Percentiles rank a stretch among this genome's conserved stretches.
phyloP scores from a whole-genome alignment of 1,140 invertebrate species.

The Geopemphigus sp. region DNA sequence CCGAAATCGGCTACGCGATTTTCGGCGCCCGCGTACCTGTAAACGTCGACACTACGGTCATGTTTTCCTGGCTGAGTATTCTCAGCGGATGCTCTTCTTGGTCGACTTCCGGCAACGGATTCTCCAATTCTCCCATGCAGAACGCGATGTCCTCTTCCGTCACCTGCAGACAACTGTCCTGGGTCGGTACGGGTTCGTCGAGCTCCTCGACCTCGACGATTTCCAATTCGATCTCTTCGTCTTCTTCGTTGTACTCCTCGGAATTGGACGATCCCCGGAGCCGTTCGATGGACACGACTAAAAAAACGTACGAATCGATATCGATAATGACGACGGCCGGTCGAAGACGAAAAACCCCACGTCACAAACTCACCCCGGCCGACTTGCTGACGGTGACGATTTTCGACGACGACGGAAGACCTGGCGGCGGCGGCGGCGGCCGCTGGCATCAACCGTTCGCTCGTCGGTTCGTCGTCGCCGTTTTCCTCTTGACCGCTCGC shows the following conservation, averaged over 20 bases:
- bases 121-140: slow-evolving; percentile 71
- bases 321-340: no score
- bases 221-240: slow-evolving; percentile 76
- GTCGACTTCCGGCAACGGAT: slow-evolving; percentile 70
- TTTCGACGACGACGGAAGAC: no score
- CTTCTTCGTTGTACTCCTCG: slow-evolving; percentile 58
- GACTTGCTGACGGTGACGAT: slow-evolving; percentile 40
- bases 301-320: background rate
- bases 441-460: slow-evolving; percentile 26
- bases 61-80: slow-evolving; percentile 84
- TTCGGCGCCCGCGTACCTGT: slow-evolving; percentile 58
- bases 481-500: slow-evolving; percentile 54
- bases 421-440: no score
- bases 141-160: slow-evolving; percentile 88
- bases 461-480: slow-evolving; percentile 51
- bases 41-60: slow-evolving; percentile 84
- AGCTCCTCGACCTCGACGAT: slow-evolving; percentile 79
- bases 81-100: slow-evolving; percentile 78
- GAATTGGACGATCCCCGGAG: slow-evolving; percentile 30
- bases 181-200: slow-evolving; percentile 75
- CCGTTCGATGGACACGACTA: slow-evolving; percentile 34
- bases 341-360: background rate
- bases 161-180: slow-evolving; percentile 80
- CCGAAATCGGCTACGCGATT: no score
- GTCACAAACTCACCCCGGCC: background rate